Base-by-base conservation (phyloP, 2,888 invertebrate genomes). In the Drosophila monieri region DNA sequence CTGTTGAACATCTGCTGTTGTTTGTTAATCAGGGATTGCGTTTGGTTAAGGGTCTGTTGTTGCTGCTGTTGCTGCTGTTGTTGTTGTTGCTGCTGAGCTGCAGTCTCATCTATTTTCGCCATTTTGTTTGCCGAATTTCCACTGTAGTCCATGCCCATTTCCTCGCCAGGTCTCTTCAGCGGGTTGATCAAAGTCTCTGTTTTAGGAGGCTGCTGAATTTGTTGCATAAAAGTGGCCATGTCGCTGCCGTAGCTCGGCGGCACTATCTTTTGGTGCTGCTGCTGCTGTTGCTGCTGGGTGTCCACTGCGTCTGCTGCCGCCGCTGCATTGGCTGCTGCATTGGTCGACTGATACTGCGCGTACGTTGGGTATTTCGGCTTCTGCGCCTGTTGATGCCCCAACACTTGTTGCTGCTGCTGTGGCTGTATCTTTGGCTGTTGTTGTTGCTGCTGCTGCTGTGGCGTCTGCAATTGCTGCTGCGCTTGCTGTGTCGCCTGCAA, bases 1-100 rank as follows among this genome's bases (percentile, higher is more conserved):
- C 89, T 90, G 37, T 92, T 91, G 32, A 91, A 91, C 89, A 91
- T 91, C 78, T 89, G 91, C 27, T 89, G 89, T 37, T 89, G 90
- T 57, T 91, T 88, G 53, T 80, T 86, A 9, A 88, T 75, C 15
- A 85, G 73, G 3, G 84, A 69, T 37, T 81, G 80, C 0, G 74
- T 52, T 30, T 79, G 79, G 10, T 71, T 71, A 12, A 80, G 85
- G 12, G 74, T 71, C 6, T 78, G 78, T 41, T 76, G 75, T 14
- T 71, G 71, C 9, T 27, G 27, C 2, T 27, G 32, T 4, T 30
- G 25, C 6, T 30, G 30, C 21, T 72, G 69, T 6, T 80, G 78
- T 14, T 77, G 72, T 15, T 69, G 71, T 1, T 75, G 79, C 12
- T 65, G 43, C 21, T 75, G 84, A 30, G 61, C 23, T 0, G 69